A percentile compares a stretch with the other conserved stretches of the same genome.
Evolutionary conservation across 2,888 invertebrate species (phyloP).

Genomic region (Pyrrhosoma nymphula): DNA sequence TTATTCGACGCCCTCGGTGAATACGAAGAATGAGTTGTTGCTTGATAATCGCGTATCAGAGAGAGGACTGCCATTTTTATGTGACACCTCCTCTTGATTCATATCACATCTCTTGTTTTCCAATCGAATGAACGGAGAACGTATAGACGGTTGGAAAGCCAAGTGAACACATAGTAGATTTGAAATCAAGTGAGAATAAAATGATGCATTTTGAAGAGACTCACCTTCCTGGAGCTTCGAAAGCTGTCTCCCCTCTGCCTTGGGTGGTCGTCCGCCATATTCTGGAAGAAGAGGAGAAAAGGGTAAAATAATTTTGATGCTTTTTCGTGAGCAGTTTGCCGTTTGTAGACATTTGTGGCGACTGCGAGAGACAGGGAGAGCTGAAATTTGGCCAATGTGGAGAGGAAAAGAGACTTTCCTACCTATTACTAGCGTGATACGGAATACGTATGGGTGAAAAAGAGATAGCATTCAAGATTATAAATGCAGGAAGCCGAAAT

Average conservation of each 20-base stretch:
- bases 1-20: too few species aligned
- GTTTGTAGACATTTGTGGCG: not conserved
- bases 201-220: not conserved
- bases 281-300: slow-evolving; percentile 34
- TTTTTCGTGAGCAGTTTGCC: not conserved
- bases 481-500: too few species aligned
- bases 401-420: not conserved
- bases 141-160: not conserved
- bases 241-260: not conserved
- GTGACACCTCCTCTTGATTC: not conserved
- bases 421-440: too few species aligned
- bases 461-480: too few species aligned
- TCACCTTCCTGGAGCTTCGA: slow-evolving; percentile 26
- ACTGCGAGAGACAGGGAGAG: not conserved
- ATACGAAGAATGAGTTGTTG: too few species aligned
- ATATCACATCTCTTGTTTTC: not conserved
- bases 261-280: slow-evolving; percentile 29
- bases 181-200: not conserved
- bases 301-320: not conserved
- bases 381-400: not conserved
- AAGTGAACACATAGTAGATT: too few species aligned
- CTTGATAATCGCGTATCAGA: too few species aligned
- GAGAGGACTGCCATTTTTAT: not conserved
- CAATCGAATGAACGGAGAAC: not conserved
- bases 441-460: too few species aligned